Evolutionary conservation across 2,113 vertebrate species (phyloP).

Genomic region (Elgaria multicarinata): DNA sequence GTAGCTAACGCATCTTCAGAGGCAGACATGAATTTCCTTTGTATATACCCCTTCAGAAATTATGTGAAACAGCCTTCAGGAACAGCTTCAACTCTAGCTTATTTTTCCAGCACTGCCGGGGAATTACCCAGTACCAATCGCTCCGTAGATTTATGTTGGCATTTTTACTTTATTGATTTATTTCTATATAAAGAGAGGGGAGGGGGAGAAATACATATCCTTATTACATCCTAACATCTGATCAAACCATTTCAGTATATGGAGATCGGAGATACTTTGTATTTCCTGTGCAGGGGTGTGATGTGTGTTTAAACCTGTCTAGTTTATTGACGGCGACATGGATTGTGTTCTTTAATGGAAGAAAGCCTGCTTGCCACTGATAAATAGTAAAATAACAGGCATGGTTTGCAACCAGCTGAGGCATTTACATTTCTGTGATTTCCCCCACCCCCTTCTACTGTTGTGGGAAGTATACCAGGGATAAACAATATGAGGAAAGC

Average conservation of each 20-base stretch:
- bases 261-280: not conserved
- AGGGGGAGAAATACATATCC: not conserved
- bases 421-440: not conserved
- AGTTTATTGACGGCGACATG: conserved; percentile 3
- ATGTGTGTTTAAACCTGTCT: not conserved
- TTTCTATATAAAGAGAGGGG: not conserved
- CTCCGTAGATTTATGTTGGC: not conserved
- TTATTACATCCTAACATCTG: rapidly evolving
- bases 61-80: not conserved
- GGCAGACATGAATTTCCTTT: not conserved
- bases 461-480: not conserved
- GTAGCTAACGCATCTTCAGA: not conserved
- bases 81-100: not conserved
- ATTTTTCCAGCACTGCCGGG: not conserved
- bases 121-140: not conserved
- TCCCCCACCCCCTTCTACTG: not conserved
- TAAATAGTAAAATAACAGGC: not conserved
- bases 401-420: not conserved
- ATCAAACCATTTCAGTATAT: not conserved
- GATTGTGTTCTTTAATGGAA: conserved; percentile 17
- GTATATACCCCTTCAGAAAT: not conserved
- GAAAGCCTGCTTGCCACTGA: not conserved
- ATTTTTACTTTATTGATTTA: conserved; percentile 32
- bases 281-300: not conserved
- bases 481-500: not conserved